Conservation (phyloP, 1,140 invertebrate species). For the Augochlora pura region DNA sequence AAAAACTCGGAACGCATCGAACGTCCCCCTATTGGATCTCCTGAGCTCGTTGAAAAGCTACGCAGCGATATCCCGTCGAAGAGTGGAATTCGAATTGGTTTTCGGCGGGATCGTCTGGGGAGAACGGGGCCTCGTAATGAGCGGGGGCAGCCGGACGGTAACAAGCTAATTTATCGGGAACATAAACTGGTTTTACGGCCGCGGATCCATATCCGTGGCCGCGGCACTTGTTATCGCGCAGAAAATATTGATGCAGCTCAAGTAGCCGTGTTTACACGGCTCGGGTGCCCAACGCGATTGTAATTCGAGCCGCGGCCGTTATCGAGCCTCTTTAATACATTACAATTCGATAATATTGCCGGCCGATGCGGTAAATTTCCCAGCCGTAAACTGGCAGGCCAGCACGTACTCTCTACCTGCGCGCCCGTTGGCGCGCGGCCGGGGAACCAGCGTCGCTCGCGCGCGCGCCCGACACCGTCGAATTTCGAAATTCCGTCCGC, state of each 20-base stretch:
- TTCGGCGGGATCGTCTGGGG: no score
- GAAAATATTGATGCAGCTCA: slow-evolving; percentile 16
- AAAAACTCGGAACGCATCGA: no score
- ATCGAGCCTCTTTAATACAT: slow-evolving; percentile 27
- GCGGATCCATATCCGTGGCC: not conserved
- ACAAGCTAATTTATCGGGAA: not conserved
- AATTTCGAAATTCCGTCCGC: slow-evolving; percentile 49
- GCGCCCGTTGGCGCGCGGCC: no score
- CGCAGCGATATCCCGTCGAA: no score
- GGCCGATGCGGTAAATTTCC: slow-evolving; percentile 28
- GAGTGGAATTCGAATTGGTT: no score
- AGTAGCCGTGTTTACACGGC: slow-evolving; percentile 6
- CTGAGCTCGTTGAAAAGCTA: no score
- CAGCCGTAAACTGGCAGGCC: not conserved
- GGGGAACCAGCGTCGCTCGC: no score
- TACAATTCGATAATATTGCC: slow-evolving; percentile 41
- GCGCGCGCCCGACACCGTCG: not conserved
- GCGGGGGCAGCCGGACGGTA: not conserved
- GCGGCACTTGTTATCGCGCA: slow-evolving; percentile 1
- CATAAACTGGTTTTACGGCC: no score
- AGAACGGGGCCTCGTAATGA: not conserved
- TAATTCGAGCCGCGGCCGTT: not conserved
- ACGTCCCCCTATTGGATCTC: no score
- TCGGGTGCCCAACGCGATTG: not conserved
- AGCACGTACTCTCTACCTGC: no score